Conservation (phyloP, 92 coral and sea anemone species). For the Paragorgia papillata region DNA sequence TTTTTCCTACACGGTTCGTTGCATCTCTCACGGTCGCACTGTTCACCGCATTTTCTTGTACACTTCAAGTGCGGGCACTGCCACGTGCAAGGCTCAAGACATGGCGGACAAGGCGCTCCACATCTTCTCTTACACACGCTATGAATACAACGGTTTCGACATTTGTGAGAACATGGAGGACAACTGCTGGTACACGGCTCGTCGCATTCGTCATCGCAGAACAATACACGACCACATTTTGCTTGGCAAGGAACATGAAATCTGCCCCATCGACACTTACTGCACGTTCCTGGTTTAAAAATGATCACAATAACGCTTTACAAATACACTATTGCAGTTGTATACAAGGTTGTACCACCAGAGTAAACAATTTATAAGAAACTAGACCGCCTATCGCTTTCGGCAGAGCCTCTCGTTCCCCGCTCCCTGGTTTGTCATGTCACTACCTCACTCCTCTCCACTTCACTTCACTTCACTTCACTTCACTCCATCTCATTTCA, state of each 20-base stretch:
- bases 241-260: conserved; percentile 70
- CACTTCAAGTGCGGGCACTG: conserved; percentile 67
- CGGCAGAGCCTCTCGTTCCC: too few species aligned
- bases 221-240: conserved; percentile 72
- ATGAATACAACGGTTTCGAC: conserved; percentile 80
- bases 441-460: too few species aligned
- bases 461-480: too few species aligned
- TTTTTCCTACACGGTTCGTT: conserved; percentile 56
- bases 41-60: conserved; percentile 69
- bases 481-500: background rate
- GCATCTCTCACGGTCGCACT: conserved; percentile 82
- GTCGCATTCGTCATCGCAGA: conserved; percentile 82
- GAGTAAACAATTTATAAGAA: too few species aligned
- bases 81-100: conserved; percentile 81
- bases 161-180: conserved; percentile 74
- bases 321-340: too few species aligned
- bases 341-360: too few species aligned
- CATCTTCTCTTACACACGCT: conserved; percentile 78
- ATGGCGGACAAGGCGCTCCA: conserved; percentile 80
- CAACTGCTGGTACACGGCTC: conserved; percentile 88
- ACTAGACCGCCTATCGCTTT: too few species aligned
- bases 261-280: conserved; percentile 75
- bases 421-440: too few species aligned
- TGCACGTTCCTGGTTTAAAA: conserved; percentile 68
- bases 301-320: too few species aligned